These are phyloP conservation scores for Alaudala cheleensis DNA, from an alignment of 2,113 vertebrate genomes.

Conservation along the genomic window DNA sequence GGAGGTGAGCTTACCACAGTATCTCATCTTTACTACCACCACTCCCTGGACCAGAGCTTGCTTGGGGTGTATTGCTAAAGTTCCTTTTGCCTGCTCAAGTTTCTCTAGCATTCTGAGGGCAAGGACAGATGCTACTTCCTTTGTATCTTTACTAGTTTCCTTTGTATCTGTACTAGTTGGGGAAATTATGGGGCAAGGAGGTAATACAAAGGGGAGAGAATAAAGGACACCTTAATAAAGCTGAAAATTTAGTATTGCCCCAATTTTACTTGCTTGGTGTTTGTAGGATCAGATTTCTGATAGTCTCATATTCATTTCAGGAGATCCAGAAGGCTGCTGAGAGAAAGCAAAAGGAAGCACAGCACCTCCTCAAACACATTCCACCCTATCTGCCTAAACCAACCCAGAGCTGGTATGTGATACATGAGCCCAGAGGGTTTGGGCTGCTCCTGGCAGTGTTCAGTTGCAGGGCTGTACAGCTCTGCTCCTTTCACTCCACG, in stretches of 20 bases:
- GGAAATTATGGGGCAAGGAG: neutral
- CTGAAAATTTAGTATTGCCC: neutral
- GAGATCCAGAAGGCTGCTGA: slow-evolving; percentile 46
- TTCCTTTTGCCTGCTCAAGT: neutral
- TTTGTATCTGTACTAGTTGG: neutral
- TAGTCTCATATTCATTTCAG: slow-evolving; percentile 24
- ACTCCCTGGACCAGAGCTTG: neutral
- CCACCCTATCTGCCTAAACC: slow-evolving; percentile 51
- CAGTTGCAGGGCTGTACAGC: neutral
- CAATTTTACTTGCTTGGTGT: neutral
- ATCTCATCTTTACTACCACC: fast-evolving
- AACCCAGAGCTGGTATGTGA: slow-evolving; percentile 43
- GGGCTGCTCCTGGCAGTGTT: neutral
- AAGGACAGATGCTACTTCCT: neutral
- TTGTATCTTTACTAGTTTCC: neutral
- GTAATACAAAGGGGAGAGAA: neutral
- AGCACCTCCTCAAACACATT: slow-evolving; percentile 59
- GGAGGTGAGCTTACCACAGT: neutral
- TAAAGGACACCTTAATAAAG: neutral
- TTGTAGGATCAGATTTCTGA: neutral
- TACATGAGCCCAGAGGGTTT: fast-evolving
- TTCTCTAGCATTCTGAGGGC: neutral
- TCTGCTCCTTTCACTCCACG: neutral
- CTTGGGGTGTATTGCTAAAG: neutral
- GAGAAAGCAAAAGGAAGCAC: slow-evolving; percentile 22